Conservation (phyloP, 2,797 vertebrate genomes). For the Vultur gryphus region DNA sequence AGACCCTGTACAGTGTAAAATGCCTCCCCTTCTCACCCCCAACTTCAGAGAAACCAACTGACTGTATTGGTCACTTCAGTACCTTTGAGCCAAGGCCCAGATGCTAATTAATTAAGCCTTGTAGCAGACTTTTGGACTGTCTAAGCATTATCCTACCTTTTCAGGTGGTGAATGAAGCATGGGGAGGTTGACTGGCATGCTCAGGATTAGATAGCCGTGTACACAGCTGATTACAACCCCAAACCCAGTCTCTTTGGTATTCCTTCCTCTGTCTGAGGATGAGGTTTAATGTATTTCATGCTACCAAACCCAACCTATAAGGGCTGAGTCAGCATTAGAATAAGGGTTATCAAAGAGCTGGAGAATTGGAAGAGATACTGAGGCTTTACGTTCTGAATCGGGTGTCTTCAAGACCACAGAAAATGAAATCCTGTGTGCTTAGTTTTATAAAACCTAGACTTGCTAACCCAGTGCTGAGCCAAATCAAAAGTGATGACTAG, state of each 20-base stretch:
- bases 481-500: neutral
- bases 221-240: neutral
- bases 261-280: neutral
- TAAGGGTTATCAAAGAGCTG: neutral
- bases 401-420: neutral
- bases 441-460: neutral
- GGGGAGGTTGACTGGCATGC: neutral
- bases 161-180: neutral
- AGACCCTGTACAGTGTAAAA: neutral
- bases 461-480: neutral
- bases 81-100: neutral
- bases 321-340: neutral
- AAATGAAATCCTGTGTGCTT: neutral
- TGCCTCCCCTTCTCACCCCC: neutral
- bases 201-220: neutral
- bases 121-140: neutral
- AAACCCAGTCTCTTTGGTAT: neutral
- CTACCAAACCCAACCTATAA: neutral
- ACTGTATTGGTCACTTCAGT: neutral
- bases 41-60: neutral
- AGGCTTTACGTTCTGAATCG: neutral
- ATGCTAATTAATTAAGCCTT: neutral
- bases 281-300: neutral
- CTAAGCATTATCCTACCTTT: neutral
- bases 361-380: neutral